Conservation (phyloP, 2,888 invertebrate genomes). For the Iselma pallidipennis region DNA sequence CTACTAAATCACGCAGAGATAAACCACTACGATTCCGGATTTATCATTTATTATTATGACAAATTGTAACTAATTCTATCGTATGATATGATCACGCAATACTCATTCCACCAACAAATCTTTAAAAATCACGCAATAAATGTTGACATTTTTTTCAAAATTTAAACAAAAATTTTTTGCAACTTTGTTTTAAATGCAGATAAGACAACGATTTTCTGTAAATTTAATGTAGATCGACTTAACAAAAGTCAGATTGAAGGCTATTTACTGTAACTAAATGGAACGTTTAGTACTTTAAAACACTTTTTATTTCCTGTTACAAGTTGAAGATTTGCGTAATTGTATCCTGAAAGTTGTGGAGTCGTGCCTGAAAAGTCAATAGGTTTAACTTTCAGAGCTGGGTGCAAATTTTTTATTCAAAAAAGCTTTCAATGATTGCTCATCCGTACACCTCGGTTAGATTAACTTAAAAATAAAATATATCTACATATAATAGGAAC, state of each 20-base stretch:
- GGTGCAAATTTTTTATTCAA: too few species aligned
- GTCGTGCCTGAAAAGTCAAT: background rate
- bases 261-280: background rate
- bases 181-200: too few species aligned
- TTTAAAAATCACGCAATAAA: background rate
- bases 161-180: too few species aligned
- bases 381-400: background rate
- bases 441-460: too few species aligned
- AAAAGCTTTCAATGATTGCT: too few species aligned
- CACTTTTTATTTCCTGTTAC: background rate
- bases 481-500: too few species aligned
- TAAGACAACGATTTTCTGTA: background rate
- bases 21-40: constrained; percentile 44
- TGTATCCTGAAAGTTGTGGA: background rate
- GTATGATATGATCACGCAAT: constrained; percentile 28
- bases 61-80: constrained; percentile 38
- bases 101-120: constrained; percentile 5
- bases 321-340: background rate
- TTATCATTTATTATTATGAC: constrained; percentile 47
- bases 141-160: too few species aligned
- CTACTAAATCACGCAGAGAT: constrained; percentile 53
- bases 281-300: background rate
- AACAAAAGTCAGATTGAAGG: background rate
- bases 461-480: too few species aligned
- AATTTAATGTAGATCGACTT: background rate